A percentile compares a stretch with the other conserved stretches of the same genome.
Conservation (phyloP, 2,888 invertebrate species). For the Ennomos erosarius region DNA sequence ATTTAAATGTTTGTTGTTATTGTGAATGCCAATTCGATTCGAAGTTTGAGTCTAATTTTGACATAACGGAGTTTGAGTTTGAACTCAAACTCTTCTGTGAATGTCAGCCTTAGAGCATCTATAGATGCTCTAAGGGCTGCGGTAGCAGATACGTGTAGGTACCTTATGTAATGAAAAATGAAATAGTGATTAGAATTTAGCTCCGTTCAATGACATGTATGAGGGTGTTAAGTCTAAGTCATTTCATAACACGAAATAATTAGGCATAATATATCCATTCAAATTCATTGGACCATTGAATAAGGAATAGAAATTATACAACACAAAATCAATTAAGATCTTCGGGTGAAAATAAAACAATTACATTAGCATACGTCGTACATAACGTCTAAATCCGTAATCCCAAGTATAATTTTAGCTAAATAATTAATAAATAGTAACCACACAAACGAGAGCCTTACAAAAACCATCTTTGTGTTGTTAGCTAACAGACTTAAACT, state of each 20-base stretch:
- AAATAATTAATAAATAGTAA: conserved; percentile 24
- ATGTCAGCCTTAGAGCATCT: too few relatives aligned
- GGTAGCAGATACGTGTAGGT: too few relatives aligned
- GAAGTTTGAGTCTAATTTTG: too few relatives aligned
- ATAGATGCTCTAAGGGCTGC: too few relatives aligned
- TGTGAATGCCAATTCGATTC: too few relatives aligned
- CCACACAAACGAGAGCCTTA: conserved; percentile 27
- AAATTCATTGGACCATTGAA: conserved; percentile 26
- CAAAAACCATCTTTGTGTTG: conserved; percentile 8
- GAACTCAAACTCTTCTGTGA: too few relatives aligned
- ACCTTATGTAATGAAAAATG: too few relatives aligned
- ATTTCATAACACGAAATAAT: conserved; percentile 9
- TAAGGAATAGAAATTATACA: conserved; percentile 20
- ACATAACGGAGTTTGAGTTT: too few relatives aligned
- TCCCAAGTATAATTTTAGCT: conserved; percentile 26
- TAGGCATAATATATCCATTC: conserved; percentile 24
- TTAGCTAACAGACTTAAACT: conserved; percentile 14
- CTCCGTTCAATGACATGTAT: too few relatives aligned
- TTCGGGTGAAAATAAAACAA: conserved; percentile 29
- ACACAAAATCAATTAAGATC: conserved; percentile 29
- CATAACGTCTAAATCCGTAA: conserved; percentile 29
- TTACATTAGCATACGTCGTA: conserved; percentile 28
- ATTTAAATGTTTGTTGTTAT: too few relatives aligned
- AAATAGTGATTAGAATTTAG: too few relatives aligned
- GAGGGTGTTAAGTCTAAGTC: not conserved